Evolutionary conservation across 1,140 invertebrate genomes (phyloP), one percentile per base, ranked within the genome.

Genomic region (Paraescarpia echinospica): DNA sequence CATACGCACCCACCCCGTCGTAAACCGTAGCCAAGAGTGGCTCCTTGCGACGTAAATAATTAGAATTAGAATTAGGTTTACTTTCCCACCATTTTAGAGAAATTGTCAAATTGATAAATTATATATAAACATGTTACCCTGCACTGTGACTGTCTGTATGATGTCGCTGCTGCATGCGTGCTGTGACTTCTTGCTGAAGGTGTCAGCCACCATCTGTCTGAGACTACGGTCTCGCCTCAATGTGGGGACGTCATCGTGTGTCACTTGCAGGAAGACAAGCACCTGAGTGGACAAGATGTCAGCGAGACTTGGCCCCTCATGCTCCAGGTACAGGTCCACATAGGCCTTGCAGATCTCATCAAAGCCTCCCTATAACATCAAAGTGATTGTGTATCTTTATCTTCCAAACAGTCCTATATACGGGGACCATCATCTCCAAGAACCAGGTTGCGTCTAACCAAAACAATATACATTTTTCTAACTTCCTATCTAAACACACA

Each of bases 341-440:
- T 97, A 97, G 27, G 96, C 97, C 91, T 97, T 96, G 93, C 97
- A 97, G 5, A 97, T 94, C 34, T 97, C 96, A 92, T 97, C 96
- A 94, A 97, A 97, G 1, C 96, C 96, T 1, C 94, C 94, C 92
- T 95, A 94, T 77, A 97, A 94, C 34, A 95, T 41, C 41, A 41
- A 4, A 41, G 41, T 6, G 41, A 41, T 41, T 12, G 12, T 41
- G 12, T 41, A 41, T 41, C 41, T 41, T 41, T 12, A 41, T 41
- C 12, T 41, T 41, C 41, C 41, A 41, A 4, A 41, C 12, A 41
- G 12, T 41, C 12, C 41, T 41, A 41, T 12, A 41, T 41, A 41
- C 41, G 12, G 41, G 12, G 41, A 41, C 41, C 12, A 41, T 12
- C 12, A 12, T 41, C 41, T 41, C 41, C 12, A 12, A 8, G 41